phyloP scores from a whole-genome alignment of 2,797 vertebrate species.

The Tokudaia muenninki region DNA sequence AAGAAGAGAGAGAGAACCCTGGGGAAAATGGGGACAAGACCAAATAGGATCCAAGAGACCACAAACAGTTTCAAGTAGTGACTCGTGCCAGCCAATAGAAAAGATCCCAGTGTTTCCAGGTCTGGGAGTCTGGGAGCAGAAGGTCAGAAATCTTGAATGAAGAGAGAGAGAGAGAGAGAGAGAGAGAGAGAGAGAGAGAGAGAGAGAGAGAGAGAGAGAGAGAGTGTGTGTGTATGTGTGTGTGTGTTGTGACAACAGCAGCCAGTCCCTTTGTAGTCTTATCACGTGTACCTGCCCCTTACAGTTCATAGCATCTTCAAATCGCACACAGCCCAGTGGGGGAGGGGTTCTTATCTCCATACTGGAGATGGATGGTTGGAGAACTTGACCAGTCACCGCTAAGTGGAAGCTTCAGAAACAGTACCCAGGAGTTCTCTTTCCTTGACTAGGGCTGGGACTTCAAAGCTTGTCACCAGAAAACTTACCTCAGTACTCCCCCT shows the following conservation, averaged over 20 bases:
- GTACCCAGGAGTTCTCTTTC: background rate
- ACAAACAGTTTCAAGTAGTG: background rate
- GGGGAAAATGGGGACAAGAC: background rate
- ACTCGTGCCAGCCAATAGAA: background rate
- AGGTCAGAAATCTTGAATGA: slow-evolving; percentile 1
- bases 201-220: too few relatives aligned
- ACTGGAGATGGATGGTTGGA: background rate
- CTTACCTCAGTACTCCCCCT: background rate
- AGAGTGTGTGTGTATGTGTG: background rate
- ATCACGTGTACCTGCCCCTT: background rate
- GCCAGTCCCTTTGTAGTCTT: background rate
- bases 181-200: too few relatives aligned
- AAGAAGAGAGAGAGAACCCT: background rate
- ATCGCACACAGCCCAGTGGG: background rate
- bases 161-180: too few relatives aligned
- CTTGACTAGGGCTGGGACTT: background rate
- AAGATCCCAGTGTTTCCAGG: background rate
- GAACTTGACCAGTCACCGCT: background rate
- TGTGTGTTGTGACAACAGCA: background rate
- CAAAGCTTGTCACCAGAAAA: slow-evolving; percentile 10
- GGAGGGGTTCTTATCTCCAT: background rate
- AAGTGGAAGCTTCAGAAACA: background rate
- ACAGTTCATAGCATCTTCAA: too few relatives aligned
- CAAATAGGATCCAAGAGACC: slow-evolving; percentile 5
- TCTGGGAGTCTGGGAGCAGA: background rate